These are phyloP conservation scores for Ephestia elutella DNA, from an alignment of 1,140 invertebrate species.

Conservation along the genomic window DNA sequence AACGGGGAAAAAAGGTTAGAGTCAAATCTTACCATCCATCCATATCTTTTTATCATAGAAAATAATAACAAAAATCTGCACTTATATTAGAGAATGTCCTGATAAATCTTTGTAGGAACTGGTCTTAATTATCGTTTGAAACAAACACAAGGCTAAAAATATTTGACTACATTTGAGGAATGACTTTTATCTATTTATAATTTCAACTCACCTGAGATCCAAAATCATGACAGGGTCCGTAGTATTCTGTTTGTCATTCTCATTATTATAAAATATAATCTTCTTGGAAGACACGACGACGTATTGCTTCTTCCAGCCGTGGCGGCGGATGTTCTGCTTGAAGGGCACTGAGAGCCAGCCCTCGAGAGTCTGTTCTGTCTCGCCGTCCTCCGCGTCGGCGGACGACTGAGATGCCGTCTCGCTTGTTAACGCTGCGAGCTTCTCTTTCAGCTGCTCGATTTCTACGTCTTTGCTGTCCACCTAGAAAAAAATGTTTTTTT, in stretches of 20 bases:
- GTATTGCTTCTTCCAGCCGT: constrained; percentile 98
- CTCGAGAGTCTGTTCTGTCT: constrained; percentile 88
- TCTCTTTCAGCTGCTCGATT: constrained; percentile 92
- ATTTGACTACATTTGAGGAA: too few species aligned
- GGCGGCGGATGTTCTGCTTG: constrained; percentile 95
- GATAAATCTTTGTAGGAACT: too few species aligned
- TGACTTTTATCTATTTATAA: too few species aligned
- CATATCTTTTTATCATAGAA: too few species aligned
- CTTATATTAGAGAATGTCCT: too few species aligned
- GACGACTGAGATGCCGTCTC: constrained; percentile 94
- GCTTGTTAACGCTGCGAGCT: constrained; percentile 83
- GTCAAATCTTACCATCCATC: too few species aligned
- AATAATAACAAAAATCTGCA: too few species aligned
- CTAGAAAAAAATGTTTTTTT: constrained; percentile 39
- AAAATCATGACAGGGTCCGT: constrained; percentile 95
- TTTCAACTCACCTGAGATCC: constrained; percentile 92
- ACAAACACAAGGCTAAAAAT: too few species aligned
- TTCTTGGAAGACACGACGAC: constrained; percentile 97
- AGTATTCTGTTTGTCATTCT: constrained; percentile 92
- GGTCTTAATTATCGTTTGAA: too few species aligned
- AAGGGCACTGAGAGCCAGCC: constrained; percentile 97
- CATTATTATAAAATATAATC: constrained; percentile 98
- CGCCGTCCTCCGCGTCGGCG: constrained; percentile 89
- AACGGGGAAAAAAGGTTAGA: too few species aligned
- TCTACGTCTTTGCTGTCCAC: constrained; percentile 96